phyloP scores from a whole-genome alignment of 2,888 invertebrate species.

The Protodeltote pygarga region DNA sequence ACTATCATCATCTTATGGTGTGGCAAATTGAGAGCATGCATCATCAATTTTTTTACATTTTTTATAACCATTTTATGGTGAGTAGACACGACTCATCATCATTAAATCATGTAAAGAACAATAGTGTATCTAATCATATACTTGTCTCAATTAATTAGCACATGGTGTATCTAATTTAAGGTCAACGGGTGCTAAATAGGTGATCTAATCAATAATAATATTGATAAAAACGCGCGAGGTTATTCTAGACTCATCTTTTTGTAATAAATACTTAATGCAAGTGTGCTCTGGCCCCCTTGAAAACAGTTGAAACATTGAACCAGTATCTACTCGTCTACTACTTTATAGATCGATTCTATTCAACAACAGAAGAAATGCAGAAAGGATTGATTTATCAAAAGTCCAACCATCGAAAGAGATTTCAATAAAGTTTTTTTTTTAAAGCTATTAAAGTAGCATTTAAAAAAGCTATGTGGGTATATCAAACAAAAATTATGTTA shows the following conservation, averaged over 20 bases:
- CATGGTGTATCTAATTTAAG: slow-evolving; percentile 18
- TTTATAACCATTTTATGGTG: slow-evolving; percentile 39
- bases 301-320: no score
- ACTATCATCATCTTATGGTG: slow-evolving; percentile 25
- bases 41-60: slow-evolving; percentile 56
- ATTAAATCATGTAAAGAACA: slow-evolving; percentile 28
- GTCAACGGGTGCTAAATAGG: slow-evolving; percentile 3
- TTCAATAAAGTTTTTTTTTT: no score
- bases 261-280: no score
- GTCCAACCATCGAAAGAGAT: no score
- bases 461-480: neutral
- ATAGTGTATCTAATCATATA: slow-evolving; percentile 33
- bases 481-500: neutral
- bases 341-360: no score
- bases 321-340: no score
- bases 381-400: no score
- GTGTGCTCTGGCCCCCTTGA: no score
- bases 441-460: no score
- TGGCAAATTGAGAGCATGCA: slow-evolving; percentile 45
- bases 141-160: slow-evolving; percentile 29
- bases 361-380: no score
- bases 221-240: no score
- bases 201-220: neutral
- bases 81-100: slow-evolving; percentile 41
- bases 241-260: no score